Conservation (phyloP, 1,140 invertebrate genomes). For the Eufriesea mexicana region DNA sequence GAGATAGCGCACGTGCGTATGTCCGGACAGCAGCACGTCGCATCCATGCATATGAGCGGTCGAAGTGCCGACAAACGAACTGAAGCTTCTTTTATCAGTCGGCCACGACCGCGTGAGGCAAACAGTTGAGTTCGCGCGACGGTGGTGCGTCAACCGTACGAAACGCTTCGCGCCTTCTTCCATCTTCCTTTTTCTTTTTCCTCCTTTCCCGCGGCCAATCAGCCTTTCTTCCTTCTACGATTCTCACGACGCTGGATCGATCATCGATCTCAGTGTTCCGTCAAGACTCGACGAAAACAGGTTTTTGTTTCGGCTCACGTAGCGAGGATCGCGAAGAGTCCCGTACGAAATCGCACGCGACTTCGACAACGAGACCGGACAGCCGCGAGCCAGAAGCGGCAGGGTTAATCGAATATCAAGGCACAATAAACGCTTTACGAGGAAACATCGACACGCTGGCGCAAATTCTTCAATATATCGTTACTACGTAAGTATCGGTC, state of each 20-base stretch:
- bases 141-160: background rate
- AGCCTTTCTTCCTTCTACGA: background rate
- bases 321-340: too few relatives aligned
- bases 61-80: slow-evolving; percentile 49
- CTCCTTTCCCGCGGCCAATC: background rate
- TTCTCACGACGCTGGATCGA: slow-evolving; percentile 38
- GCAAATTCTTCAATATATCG: slow-evolving; percentile 76
- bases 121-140: slow-evolving; percentile 61
- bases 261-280: background rate
- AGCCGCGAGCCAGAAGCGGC: slow-evolving; percentile 14
- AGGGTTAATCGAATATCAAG: slow-evolving; percentile 31
- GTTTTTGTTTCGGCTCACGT: background rate
- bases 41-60: slow-evolving; percentile 33
- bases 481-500: slow-evolving; percentile 74
- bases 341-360: background rate
- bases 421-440: slow-evolving; percentile 34
- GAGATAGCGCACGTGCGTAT: slow-evolving; percentile 61
- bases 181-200: background rate
- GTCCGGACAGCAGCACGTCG: slow-evolving; percentile 26
- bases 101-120: slow-evolving; percentile 74
- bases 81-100: slow-evolving; percentile 77
- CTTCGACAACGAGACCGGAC: background rate
- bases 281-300: background rate
- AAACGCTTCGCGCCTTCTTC: background rate
- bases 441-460: slow-evolving; percentile 79